These are phyloP conservation scores for Ostrea edulis DNA, from an alignment of 1,140 invertebrate genomes.

Conservation along the genomic window DNA sequence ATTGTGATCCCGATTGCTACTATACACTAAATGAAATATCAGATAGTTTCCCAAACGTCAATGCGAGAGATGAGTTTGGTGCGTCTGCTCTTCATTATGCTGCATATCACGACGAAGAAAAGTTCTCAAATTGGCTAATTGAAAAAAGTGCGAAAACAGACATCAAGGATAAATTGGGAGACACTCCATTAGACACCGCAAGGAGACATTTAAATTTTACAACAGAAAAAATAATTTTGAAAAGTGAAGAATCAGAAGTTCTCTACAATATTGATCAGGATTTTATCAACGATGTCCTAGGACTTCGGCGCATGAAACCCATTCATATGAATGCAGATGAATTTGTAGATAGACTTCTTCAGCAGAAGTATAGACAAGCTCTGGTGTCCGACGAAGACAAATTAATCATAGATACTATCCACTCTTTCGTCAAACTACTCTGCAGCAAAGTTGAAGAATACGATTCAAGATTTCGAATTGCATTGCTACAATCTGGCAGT, in stretches of 20 bases:
- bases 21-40: not conserved
- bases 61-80: not conserved
- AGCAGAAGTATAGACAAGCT: slow-evolving; percentile 6
- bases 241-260: not conserved
- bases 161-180: not conserved
- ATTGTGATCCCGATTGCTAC: not conserved
- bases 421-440: not conserved
- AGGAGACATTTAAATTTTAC: not conserved
- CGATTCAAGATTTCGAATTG: not conserved
- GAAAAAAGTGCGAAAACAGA: not conserved
- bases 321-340: not conserved
- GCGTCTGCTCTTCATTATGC: not conserved
- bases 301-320: not conserved
- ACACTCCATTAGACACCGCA: not conserved
- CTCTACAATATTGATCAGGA: not conserved
- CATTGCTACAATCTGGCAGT: not conserved
- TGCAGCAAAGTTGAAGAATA: slow-evolving; percentile 7
- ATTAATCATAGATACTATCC: not conserved
- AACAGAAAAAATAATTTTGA: not conserved
- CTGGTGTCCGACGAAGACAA: not conserved
- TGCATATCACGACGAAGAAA: not conserved
- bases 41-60: not conserved
- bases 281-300: not conserved
- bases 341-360: slow-evolving; percentile 15
- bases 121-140: not conserved